Percentiles rank a stretch among this genome's conserved stretches.
These are phyloP conservation scores for Thamnaconus septentrionalis DNA, from an alignment of 2,113 vertebrate genomes.

Conservation along the genomic window DNA sequence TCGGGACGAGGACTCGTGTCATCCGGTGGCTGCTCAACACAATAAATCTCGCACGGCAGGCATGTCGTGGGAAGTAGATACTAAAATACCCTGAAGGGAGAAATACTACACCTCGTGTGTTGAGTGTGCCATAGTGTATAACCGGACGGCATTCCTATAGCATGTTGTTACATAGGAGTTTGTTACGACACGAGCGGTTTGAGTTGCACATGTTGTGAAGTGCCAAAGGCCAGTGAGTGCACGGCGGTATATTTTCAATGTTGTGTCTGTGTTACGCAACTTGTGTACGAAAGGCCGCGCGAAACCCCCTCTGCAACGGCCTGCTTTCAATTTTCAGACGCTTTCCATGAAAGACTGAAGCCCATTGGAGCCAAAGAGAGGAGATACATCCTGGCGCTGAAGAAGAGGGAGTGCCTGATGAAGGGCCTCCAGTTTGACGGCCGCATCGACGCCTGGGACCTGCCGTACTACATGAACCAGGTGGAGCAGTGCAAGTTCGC, in stretches of 20 bases:
- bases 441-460: conserved; percentile 91
- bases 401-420: conserved; percentile 87
- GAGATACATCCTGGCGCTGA: conserved; percentile 84
- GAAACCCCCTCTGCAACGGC: not conserved
- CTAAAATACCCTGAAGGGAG: not conserved
- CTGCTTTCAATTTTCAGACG: conserved; percentile 29
- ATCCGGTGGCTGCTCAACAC: conserved; percentile 2
- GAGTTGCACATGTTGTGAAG: not conserved
- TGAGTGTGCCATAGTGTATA: not conserved
- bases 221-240: not conserved
- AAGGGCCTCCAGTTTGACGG: conserved; percentile 80
- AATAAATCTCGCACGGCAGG: conserved; percentile 6
- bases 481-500: conserved; percentile 90
- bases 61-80: not conserved
- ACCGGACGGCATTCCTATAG: no score
- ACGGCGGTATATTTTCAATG: not conserved
- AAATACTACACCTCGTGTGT: conserved; percentile 3
- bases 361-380: conserved; percentile 85
- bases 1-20: not conserved
- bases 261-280: no score
- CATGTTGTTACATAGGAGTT: no score
- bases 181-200: conserved; percentile 1
- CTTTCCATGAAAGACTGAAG: conserved; percentile 83
- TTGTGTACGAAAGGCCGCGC: not conserved
- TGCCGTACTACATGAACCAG: conserved; percentile 92